Evolutionary conservation across 2,888 invertebrate species (phyloP), one percentile per base, ranked within the genome.

Genomic region (Drosophila hamatofila): DNA sequence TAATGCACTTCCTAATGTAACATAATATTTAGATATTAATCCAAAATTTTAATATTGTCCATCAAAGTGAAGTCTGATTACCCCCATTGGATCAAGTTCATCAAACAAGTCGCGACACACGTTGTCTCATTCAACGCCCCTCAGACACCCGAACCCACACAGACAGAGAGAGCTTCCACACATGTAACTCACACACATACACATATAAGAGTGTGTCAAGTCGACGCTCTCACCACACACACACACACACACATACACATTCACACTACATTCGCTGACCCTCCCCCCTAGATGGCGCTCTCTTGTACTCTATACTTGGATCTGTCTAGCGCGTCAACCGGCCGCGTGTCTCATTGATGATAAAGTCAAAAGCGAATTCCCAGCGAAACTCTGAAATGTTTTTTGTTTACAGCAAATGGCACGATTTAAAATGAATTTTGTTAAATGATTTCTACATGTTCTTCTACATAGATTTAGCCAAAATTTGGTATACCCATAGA

Each of bases 401-500:
- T 72, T 73, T 85, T 86, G 88, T 88, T 88, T 86, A 86, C 81
- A 78, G 65, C 71, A 58, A 67, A 67, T 59, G 49, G 64, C 12
- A 67, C 70, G 76, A 91, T 91, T 91, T 91, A 90, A 90, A 90
- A 78, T 86, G 83, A 72, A 86, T 86, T 91, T 92, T 70, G 63
- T 82, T 91, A 92, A 90, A 77, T 90, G 69, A 72, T 90, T 92
- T 91, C 21, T 44, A 46, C 63, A 69, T 67, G 64, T 86, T 77
- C 72, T 61, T 6, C 3, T 5, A 0, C 3, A 30, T 9, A 0
- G 37, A 80, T 81, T 77, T 25, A 1, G 16, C 35, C 64, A 6
- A 80, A 59, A 81, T 56, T 63, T 11, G 37, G 48, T 12, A 51
- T 11, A 27, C 1, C n/a, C 0, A 2, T 64, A 63, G 54, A 4